Conservation (phyloP, 2,113 vertebrate species). For the Sylvilagus bachmani region DNA sequence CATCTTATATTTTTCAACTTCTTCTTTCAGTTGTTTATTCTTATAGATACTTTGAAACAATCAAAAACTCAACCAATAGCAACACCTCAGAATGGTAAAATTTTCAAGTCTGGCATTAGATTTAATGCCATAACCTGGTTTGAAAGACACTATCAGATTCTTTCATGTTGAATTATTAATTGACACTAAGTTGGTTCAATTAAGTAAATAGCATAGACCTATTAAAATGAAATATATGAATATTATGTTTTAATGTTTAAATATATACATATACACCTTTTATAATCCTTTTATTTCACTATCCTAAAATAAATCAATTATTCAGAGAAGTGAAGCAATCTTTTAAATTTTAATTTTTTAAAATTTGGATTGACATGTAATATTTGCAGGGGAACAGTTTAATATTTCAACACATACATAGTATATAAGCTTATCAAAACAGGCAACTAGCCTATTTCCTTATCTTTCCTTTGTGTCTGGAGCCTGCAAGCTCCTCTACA, state of each 20-base stretch:
- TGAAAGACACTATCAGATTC: neutral
- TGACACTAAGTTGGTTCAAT: neutral
- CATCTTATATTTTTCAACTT: neutral
- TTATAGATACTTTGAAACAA: conserved; percentile 32
- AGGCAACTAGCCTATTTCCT: too few species aligned
- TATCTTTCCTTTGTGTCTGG: too few species aligned
- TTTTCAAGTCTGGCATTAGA: neutral
- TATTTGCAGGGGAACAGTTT: too few species aligned
- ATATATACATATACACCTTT: neutral
- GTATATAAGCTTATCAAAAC: too few species aligned
- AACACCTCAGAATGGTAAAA: neutral
- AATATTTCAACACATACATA: too few species aligned
- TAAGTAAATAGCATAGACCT: neutral
- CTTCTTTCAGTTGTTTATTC: conserved; percentile 30
- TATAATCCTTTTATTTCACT: conserved; percentile 21
- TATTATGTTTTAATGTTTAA: neutral
- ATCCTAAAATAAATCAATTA: neutral
- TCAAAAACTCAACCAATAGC: neutral
- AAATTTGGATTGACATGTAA: too few species aligned
- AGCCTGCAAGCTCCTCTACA: too few species aligned
- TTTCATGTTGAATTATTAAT: neutral
- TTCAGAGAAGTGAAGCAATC: neutral
- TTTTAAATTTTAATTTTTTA: neutral
- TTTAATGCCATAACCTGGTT: neutral
- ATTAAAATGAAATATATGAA: neutral